phyloP scores from a whole-genome alignment of 2,888 invertebrate genomes.

The Agapostemon virescens region DNA sequence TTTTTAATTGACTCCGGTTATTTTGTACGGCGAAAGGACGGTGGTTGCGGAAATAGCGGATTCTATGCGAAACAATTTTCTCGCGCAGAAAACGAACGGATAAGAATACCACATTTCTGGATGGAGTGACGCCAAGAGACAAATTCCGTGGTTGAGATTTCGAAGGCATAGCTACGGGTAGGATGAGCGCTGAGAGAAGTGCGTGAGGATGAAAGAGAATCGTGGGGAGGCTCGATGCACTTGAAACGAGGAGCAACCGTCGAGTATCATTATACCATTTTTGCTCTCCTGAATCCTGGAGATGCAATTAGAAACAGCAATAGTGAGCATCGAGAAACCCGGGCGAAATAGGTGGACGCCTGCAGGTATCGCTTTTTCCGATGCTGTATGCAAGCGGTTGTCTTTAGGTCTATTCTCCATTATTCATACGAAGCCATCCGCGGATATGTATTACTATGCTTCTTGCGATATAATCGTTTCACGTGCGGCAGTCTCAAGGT shows the following conservation, averaged over 20 bases:
- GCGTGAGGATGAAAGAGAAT: slow-evolving; percentile 25
- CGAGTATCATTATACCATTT: slow-evolving; percentile 65
- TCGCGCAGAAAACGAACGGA: background rate
- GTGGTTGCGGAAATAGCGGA: background rate
- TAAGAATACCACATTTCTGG: background rate
- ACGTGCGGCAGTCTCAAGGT: background rate
- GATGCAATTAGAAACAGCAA: slow-evolving; percentile 65
- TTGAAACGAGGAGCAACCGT: slow-evolving; percentile 59
- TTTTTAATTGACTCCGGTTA: too few relatives aligned
- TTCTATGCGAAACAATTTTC: background rate
- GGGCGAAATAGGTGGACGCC: slow-evolving; percentile 39
- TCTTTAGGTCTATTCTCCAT: slow-evolving; percentile 48
- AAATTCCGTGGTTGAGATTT: background rate
- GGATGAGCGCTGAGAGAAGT: background rate
- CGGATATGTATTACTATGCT: background rate
- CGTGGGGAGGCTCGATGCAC: slow-evolving; percentile 48
- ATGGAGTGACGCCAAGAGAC: background rate
- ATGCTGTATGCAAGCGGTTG: slow-evolving; percentile 42
- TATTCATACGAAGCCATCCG: slow-evolving; percentile 48
- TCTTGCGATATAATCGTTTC: background rate
- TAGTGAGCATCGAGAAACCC: slow-evolving; percentile 24
- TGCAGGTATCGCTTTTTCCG: slow-evolving; percentile 38
- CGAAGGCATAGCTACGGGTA: background rate
- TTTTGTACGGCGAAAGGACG: too few relatives aligned
- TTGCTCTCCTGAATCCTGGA: slow-evolving; percentile 65